These are phyloP conservation scores for Orius insidiosus DNA, from an alignment of 1,140 invertebrate genomes.

Conservation along the genomic window DNA sequence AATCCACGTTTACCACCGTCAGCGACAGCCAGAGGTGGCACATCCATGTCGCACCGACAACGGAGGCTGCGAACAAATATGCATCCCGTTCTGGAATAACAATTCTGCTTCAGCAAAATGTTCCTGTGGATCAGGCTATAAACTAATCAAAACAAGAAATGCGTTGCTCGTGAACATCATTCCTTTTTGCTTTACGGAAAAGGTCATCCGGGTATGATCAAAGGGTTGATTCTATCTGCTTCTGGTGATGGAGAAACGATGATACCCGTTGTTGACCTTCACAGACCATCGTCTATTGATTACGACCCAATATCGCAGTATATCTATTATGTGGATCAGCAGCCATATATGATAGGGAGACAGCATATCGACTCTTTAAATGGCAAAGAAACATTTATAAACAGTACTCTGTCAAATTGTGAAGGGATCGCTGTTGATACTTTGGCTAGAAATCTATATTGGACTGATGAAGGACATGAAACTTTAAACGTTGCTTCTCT, in stretches of 20 bases:
- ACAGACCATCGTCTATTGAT: slow-evolving; percentile 44
- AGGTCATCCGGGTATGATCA: slow-evolving; percentile 41
- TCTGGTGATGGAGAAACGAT: slow-evolving; percentile 33
- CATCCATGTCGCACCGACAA: slow-evolving; percentile 53
- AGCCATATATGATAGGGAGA: slow-evolving; percentile 25
- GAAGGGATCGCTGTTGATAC: slow-evolving; percentile 61
- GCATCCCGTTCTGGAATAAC: slow-evolving; percentile 40
- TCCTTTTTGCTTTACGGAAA: slow-evolving; percentile 45
- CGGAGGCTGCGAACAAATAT: slow-evolving; percentile 58
- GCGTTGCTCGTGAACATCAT: slow-evolving; percentile 27
- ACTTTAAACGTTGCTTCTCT: slow-evolving; percentile 43
- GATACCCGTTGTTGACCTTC: slow-evolving; percentile 44
- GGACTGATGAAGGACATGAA: slow-evolving; percentile 49
- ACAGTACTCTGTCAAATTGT: slow-evolving; percentile 34
- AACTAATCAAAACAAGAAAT: slow-evolving; percentile 35
- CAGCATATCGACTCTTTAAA: slow-evolving; percentile 28
- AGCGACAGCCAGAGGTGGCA: slow-evolving; percentile 49
- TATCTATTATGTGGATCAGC: slow-evolving; percentile 50
- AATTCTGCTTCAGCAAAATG: slow-evolving; percentile 37
- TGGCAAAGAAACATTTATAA: slow-evolving; percentile 26
- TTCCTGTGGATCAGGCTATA: slow-evolving; percentile 49
- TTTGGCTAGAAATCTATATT: slow-evolving; percentile 65
- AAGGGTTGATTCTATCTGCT: slow-evolving; percentile 29
- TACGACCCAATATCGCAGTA: slow-evolving; percentile 41
- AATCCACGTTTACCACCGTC: slow-evolving; percentile 51